phyloP scores from a whole-genome alignment of 2,113 vertebrate species.

The Phycodurus eques region DNA sequence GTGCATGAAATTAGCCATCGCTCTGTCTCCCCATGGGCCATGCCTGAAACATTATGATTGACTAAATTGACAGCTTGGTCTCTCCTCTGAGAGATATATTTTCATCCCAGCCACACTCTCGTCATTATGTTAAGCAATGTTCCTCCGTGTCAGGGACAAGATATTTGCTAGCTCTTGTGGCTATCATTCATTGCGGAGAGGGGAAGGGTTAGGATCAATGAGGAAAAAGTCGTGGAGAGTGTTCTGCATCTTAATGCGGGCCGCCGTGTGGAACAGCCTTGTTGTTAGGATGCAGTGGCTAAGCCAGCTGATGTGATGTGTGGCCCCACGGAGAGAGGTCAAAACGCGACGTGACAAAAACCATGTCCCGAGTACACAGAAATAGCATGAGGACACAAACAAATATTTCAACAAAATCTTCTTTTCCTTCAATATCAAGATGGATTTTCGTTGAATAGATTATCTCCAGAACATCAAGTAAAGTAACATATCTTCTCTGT shows the following conservation, averaged over 20 bases:
- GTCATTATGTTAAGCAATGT: conserved; percentile 42
- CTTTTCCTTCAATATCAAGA: not conserved
- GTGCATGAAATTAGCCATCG: conserved; percentile 14
- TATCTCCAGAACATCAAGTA: not conserved
- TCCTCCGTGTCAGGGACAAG: conserved; percentile 32
- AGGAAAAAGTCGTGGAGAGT: conserved; percentile 50
- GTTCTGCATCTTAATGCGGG: conserved; percentile 65
- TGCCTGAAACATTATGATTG: conserved; percentile 11
- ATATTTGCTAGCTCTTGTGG: conserved; percentile 36
- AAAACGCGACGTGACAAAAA: conserved; percentile 9
- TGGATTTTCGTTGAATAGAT: not conserved
- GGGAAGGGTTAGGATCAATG: conserved; percentile 59
- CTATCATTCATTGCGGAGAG: conserved; percentile 62
- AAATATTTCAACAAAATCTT: not conserved
- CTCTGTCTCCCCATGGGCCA: conserved; percentile 18
- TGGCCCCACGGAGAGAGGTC: conserved; percentile 3
- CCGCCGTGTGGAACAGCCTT: conserved; percentile 51
- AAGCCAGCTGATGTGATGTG: conserved; percentile 1
- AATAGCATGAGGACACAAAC: not conserved
- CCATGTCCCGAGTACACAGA: not conserved
- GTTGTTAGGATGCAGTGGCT: conserved; percentile 33
- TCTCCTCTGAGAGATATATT: conserved; percentile 32
- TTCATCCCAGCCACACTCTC: conserved; percentile 49
- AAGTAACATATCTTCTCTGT: not conserved
- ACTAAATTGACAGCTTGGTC: conserved; percentile 45